Percentiles rank a stretch among this genome's conserved stretches.
These are phyloP conservation scores for Ecliptopera silaceata DNA, from an alignment of 2,888 invertebrate genomes.

Conservation along the genomic window DNA sequence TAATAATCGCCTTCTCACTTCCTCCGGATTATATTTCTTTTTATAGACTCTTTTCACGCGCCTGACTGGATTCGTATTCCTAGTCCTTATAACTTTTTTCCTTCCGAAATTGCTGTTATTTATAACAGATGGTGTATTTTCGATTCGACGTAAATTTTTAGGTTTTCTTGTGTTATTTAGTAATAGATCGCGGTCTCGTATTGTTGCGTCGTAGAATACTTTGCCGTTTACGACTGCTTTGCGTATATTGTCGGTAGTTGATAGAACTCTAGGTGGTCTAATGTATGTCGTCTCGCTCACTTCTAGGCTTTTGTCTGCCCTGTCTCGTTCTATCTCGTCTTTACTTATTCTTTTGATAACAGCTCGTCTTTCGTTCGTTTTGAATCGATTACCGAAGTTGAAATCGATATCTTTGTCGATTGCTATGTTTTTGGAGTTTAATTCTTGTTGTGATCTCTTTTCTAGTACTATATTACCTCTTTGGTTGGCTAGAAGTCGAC, in stretches of 20 bases:
- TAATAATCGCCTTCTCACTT: conserved; percentile 75
- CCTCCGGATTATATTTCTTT: conserved; percentile 78
- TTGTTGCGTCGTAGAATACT: conserved; percentile 75
- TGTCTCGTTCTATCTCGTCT: conserved; percentile 70
- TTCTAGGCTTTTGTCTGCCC: conserved; percentile 69
- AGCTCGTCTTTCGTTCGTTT: conserved; percentile 64
- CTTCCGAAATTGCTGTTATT: conserved; percentile 41
- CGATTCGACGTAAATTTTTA: conserved; percentile 41
- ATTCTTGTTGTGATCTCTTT: conserved; percentile 69
- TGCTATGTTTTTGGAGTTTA: conserved; percentile 66
- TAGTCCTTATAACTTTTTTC: conserved; percentile 61
- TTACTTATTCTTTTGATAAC: conserved; percentile 69
- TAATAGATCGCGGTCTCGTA: conserved; percentile 64
- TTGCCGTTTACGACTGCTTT: conserved; percentile 77
- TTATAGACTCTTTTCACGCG: conserved; percentile 73
- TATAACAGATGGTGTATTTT: conserved; percentile 35
- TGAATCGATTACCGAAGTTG: conserved; percentile 69
- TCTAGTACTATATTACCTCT: conserved; percentile 69
- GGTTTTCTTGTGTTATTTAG: conserved; percentile 56
- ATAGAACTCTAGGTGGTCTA: conserved; percentile 69
- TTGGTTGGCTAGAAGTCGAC: conserved; percentile 68
- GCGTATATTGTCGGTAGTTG: conserved; percentile 70
- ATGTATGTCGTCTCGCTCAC: conserved; percentile 75
- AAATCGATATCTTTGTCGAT: conserved; percentile 68
- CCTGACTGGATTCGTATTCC: conserved; percentile 69